phyloP scores from a whole-genome alignment of 2,888 invertebrate genomes.

The Trachelus troglodyta region DNA sequence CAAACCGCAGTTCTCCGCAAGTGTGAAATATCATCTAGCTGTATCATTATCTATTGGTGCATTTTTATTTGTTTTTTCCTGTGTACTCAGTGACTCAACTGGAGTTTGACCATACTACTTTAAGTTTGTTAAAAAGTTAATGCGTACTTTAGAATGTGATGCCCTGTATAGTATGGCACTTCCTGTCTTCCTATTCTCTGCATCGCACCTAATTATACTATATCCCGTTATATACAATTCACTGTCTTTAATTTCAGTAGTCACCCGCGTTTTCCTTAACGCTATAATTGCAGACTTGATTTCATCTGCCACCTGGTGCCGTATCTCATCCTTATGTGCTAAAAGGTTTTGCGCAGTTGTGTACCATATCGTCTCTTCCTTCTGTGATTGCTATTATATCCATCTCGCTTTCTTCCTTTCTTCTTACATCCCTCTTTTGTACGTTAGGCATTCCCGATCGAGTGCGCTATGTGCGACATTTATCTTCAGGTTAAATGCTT shows the following conservation, averaged over 20 bases:
- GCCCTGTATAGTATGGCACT: too few relatives aligned
- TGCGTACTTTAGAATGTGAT: too few relatives aligned
- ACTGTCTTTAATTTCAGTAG: too few relatives aligned
- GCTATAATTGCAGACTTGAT: too few relatives aligned
- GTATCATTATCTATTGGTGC: conserved; percentile 8
- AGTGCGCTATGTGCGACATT: conserved; percentile 16
- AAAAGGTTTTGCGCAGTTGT: conserved; percentile 5
- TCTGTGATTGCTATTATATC: conserved; percentile 22
- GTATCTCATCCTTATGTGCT: too few relatives aligned
- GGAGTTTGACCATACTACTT: background rate
- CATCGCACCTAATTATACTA: too few relatives aligned
- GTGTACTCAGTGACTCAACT: background rate
- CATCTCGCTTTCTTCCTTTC: conserved; percentile 18
- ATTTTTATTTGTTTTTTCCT: background rate
- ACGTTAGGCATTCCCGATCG: conserved; percentile 23
- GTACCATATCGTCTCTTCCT: conserved; percentile 13
- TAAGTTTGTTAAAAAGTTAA: background rate
- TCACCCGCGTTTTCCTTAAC: too few relatives aligned
- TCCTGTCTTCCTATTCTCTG: too few relatives aligned
- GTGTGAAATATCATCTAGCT: too few relatives aligned
- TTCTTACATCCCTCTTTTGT: conserved; percentile 13
- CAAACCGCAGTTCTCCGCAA: too few relatives aligned
- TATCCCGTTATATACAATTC: too few relatives aligned
- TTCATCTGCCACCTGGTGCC: too few relatives aligned
- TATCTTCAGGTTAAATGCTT: conserved; percentile 11